Base-by-base conservation (phyloP, 2,888 invertebrate genomes). In the Neocrepidodera transversa region DNA sequence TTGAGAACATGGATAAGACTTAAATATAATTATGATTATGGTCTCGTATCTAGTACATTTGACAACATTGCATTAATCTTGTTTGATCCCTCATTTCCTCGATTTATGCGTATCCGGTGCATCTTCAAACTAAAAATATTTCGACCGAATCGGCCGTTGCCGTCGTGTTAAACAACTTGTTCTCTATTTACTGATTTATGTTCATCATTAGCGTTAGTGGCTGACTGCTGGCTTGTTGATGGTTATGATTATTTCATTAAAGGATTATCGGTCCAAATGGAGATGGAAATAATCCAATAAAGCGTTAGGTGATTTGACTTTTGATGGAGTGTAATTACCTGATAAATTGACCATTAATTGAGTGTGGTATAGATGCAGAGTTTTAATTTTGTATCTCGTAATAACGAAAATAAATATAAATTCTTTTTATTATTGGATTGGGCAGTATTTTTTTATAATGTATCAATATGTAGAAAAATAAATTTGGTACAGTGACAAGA, bases 131-230 rank as follows among this genome's bases (percentile, higher is more conserved):
- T 32, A 32, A 32, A 32, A 32, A 32, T 32, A 32, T 13, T 32
- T 32, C 5, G 11, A 32, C 11, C 13, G 32, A 32, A 32, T 32
- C 32, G 32, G 11, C 11, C 32, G n/a, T 32, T 32, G 32, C 8
- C 17, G 38, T 38, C 38, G 8, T 16, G 2, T 17, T 38, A 16
- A 38, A 38, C 38, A 38, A 38, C 16, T 38, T 38, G 38, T 38
- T 38, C 38, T 38, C 17, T 38, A 38, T 38, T 38, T 38, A 17
- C 38, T 38, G 38, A 38, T 38, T 38, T 38, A 38, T 38, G 38
- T 38, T 1, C 38, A 17, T 38, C 38, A 17, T 38, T 38, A 38
- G 6, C 10, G 10, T 38, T 17, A 38, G 38, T 38, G 38, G 38
- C 10, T 38, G 38, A 8, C 17, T 38, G 7, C 2, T 8, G 38